Evolutionary conservation across 2,113 vertebrate species (phyloP).

Genomic region (Macroglossus sobrinus): DNA sequence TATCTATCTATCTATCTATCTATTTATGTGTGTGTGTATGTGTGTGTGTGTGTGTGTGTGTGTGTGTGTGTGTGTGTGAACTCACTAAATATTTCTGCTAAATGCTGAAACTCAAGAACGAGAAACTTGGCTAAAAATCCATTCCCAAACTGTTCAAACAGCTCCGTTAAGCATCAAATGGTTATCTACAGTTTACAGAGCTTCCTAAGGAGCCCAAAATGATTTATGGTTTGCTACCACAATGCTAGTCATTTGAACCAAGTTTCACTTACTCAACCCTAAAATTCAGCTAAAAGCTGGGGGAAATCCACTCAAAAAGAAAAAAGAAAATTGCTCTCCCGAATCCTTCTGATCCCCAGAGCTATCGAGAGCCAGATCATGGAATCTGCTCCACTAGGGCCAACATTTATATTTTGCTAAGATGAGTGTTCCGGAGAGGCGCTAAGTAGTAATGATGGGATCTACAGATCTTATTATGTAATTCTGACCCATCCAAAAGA

Average conservation of each 20-base stretch:
- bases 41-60: background rate
- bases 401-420: background rate
- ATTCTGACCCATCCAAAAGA: background rate
- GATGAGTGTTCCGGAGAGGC: background rate
- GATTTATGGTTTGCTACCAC: constrained; percentile 35
- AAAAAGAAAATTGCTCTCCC: background rate
- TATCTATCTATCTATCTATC: too few relatives aligned
- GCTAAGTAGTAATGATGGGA: background rate
- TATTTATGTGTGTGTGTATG: too few relatives aligned
- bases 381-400: background rate
- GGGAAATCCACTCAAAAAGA: background rate
- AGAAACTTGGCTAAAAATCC: background rate
- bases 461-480: background rate
- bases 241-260: background rate
- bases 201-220: background rate
- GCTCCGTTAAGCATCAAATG: background rate
- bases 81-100: constrained; percentile 2
- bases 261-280: constrained; percentile 3
- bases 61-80: background rate
- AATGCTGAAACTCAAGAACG: background rate
- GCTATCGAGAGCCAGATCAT: background rate
- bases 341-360: background rate
- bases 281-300: background rate
- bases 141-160: background rate
- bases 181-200: background rate